These are phyloP conservation scores for Rhadina sibilatrix DNA, from an alignment of 2,113 vertebrate genomes.

Conservation along the genomic window DNA sequence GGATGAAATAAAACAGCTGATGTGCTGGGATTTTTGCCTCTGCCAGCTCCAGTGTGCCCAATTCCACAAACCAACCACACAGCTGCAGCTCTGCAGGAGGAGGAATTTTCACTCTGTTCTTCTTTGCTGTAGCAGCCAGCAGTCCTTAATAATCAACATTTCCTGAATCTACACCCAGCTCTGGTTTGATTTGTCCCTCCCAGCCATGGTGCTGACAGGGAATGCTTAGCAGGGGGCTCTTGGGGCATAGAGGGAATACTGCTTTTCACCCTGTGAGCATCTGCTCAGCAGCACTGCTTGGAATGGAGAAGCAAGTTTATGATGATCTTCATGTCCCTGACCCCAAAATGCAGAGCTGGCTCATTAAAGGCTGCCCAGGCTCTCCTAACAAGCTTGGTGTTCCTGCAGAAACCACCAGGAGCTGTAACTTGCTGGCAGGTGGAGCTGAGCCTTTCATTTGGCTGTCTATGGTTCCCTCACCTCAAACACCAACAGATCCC, in stretches of 20 bases:
- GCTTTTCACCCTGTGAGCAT: not conserved
- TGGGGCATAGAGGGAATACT: not conserved
- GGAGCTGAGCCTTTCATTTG: not conserved
- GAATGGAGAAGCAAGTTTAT: not conserved
- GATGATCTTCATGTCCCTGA: not conserved
- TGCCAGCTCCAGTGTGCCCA: not conserved
- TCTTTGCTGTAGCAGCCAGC: not conserved
- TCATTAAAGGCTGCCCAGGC: not conserved
- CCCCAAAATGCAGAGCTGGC: not conserved
- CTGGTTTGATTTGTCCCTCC: not conserved
- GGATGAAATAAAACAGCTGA: not conserved
- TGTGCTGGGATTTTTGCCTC: not conserved
- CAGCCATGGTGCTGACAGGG: not conserved
- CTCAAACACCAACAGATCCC: not conserved
- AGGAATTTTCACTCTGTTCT: not conserved
- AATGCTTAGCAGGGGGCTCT: not conserved
- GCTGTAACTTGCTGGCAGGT: not conserved
- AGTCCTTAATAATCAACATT: not conserved
- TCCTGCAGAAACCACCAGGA: not conserved
- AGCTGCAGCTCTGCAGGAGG: not conserved
- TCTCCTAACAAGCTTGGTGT: fast-evolving
- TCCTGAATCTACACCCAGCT: not conserved
- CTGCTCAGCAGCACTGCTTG: not conserved
- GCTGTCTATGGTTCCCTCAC: not conserved
- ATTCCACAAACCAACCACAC: not conserved